Conservation (phyloP, 2,797 vertebrate genomes). For the Eupleurogrammus muticus region DNA sequence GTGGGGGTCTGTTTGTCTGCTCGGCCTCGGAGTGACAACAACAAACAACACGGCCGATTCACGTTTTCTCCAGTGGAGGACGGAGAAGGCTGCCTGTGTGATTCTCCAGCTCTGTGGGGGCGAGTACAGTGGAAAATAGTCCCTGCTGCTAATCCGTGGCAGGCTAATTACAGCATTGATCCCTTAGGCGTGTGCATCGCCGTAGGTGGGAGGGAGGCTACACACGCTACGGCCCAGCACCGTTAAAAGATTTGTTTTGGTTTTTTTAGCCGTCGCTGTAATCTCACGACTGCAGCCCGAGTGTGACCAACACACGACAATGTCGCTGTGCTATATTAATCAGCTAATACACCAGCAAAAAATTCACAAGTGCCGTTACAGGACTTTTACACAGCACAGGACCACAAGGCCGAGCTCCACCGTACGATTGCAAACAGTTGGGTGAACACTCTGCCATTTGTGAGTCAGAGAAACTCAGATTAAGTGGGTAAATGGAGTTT, state of each 20-base stretch:
- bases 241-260: constrained; percentile 38
- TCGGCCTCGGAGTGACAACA: constrained; percentile 2
- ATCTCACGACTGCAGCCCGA: constrained; percentile 32
- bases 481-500: constrained; percentile 74
- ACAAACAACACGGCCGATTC: constrained; percentile 24
- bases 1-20: constrained; percentile 1
- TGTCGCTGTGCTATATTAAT: background rate
- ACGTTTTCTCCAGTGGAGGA: constrained; percentile 25
- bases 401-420: constrained; percentile 1
- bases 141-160: constrained; percentile 79
- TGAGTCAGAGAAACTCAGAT: constrained; percentile 47
- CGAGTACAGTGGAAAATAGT: constrained; percentile 76
- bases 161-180: constrained; percentile 83
- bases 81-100: constrained; percentile 49
- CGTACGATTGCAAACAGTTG: constrained; percentile 1
- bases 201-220: constrained; percentile 56
- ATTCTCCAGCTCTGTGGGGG: constrained; percentile 61
- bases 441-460: constrained; percentile 13
- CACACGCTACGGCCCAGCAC: constrained; percentile 35
- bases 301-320: constrained; percentile 5
- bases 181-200: constrained; percentile 66
- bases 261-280: constrained; percentile 16
- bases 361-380: constrained; percentile 6
- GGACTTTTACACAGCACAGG: constrained; percentile 1
- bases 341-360: constrained; percentile 7